Evolutionary conservation across 2,113 vertebrate genomes (phyloP).

Genomic region (Neotragus moschatus): DNA sequence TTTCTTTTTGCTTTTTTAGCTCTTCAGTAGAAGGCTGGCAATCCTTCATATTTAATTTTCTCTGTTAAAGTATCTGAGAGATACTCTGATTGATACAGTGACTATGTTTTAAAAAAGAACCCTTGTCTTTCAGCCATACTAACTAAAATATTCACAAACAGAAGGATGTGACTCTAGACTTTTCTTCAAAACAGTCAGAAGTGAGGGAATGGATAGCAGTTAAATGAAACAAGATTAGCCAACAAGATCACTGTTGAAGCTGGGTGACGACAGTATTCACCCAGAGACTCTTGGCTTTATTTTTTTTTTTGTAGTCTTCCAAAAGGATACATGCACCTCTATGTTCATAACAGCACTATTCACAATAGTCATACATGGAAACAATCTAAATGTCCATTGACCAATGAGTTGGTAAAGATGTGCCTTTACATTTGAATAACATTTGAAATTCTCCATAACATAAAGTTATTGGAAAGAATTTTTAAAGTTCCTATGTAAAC

Average conservation of each 20-base stretch:
- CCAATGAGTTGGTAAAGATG: background rate
- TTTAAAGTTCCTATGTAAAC: background rate
- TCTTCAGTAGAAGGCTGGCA: background rate
- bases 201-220: background rate
- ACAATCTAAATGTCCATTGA: background rate
- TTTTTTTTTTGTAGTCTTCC: background rate
- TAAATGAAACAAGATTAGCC: background rate
- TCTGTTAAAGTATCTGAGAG: background rate
- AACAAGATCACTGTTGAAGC: background rate
- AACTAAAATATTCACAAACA: background rate
- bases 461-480: background rate
- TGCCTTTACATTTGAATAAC: background rate
- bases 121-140: background rate
- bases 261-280: background rate
- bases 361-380: background rate
- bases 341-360: background rate
- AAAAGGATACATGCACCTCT: background rate
- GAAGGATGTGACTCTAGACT: background rate
- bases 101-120: background rate
- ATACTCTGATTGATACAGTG: background rate
- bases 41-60: background rate
- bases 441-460: background rate
- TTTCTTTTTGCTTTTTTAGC: background rate
- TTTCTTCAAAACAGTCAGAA: background rate
- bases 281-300: background rate